Conservation (phyloP, 2,797 vertebrate genomes). For the Lepus oiostolus region DNA sequence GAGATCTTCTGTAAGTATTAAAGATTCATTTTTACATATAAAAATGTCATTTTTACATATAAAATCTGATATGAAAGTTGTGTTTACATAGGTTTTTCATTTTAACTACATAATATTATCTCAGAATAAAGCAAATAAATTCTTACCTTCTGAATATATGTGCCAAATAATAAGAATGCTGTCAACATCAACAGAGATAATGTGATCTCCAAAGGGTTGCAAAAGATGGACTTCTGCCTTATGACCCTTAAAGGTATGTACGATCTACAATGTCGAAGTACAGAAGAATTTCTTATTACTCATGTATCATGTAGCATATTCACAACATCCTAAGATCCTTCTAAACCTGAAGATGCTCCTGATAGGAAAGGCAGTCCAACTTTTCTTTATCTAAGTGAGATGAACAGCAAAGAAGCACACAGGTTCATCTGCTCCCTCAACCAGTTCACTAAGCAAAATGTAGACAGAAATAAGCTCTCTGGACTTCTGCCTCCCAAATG, state of each 20-base stretch:
- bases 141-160: constrained; percentile 92
- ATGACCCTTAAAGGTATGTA: constrained; percentile 94
- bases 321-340: not conserved
- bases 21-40: not conserved
- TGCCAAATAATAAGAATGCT: constrained; percentile 96
- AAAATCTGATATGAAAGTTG: constrained; percentile 15
- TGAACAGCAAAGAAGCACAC: constrained; percentile 30
- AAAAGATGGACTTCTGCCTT: constrained; percentile 93
- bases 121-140: constrained; percentile 36
- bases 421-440: not conserved
- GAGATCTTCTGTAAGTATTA: not conserved
- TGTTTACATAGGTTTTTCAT: not conserved
- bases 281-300: constrained; percentile 58
- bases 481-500: not conserved
- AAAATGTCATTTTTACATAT: not conserved
- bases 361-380: constrained; percentile 43
- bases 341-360: not conserved
- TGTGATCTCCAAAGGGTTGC: constrained; percentile 96
- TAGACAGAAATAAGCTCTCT: not conserved
- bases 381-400: constrained; percentile 30
- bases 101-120: constrained; percentile 46
- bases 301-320: constrained; percentile 27
- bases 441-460: not conserved
- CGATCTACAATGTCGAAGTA: constrained; percentile 90
- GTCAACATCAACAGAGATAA: constrained; percentile 94